Evolutionary conservation across 2,113 vertebrate genomes (phyloP), one percentile per base, ranked within the genome.

Genomic region (Cynoglossus semilaevis): DNA sequence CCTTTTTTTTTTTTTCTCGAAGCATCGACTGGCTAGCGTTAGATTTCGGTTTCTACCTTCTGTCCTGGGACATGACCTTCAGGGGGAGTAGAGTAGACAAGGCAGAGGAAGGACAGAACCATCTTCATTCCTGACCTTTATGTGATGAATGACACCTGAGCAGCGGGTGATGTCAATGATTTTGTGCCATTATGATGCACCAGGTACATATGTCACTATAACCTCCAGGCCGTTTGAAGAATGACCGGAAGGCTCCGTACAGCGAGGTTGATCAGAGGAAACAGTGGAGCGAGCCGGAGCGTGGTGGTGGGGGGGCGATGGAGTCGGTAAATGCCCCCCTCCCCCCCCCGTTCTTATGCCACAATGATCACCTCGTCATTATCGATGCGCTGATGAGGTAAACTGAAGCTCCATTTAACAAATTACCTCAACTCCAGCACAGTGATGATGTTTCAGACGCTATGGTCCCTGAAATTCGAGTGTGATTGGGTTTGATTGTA

Each of bases 121-220:
- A 17, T 65, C 46, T 74, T 50, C 53, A 9, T 22, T 16, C 46
- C 45, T 83, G 81, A 81, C 85, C 79, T 84, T 81, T 80, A 58
- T 22, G 47, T 74, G 74, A 83, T 64, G 65, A 38, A 79, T 78
- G 14, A 42, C 58, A 46, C 10, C 37, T 49, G 36, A 67, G 69
- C 56, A 67, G 56, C 70, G 76, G 77, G 74, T 63, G 74, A 77
- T 80, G 81, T 83, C 48, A 67, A 78, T 77, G 67, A 67, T 55
- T 69, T 64, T 12, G 15, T 53, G 58, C 22, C 11, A 4, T 43
- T 63, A 38, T 67, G 67, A 82, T 68, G 67, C 46, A 51, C 65
- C 41, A 36, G 44, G 52, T 60, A 48, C 60, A 70, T 54, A 76
- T 67, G 72, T 73, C 74, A 64, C 16, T 16, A 40, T 57, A 18